Evolutionary conservation across 1,140 invertebrate species (phyloP), one percentile per base, ranked within the genome.

Genomic region (Penaeus indicus): DNA sequence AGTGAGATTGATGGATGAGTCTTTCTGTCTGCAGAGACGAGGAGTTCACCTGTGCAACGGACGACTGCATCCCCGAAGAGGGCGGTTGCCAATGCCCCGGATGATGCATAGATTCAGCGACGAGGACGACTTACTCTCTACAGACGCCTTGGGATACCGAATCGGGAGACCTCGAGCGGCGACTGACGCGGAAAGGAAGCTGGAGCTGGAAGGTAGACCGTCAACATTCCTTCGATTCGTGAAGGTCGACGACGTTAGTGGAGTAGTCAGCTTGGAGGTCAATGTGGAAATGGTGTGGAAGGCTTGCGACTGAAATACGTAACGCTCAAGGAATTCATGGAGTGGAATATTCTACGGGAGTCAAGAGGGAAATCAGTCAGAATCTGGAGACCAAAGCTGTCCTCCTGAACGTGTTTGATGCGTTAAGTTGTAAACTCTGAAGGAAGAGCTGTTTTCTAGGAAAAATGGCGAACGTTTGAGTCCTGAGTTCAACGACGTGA

Each of bases 361-460:
- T n/a, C n/a, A n/a, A 60, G 22, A 32, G 61, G n/a, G 89, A 90
- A 63, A 69, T 83, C 54, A 79, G 86, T 22, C 60, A 25, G 18
- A n/a, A 80, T 90, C 13, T 90, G 89, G 89, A 82, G 84, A 62
- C 89, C 89, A 11, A 47, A 72, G 78, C 32, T 86, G 69, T 69
- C 83, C 42, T 90, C 27, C 72, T 84, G 4, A 90, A 86, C 67
- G 84, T 86, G 0, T 84, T 86, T 19, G 84, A 90, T 47, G 89
- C 16, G 82, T 86, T n/a, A n/a, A n/a, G n/a, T n/a, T n/a, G n/a
- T n/a, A 85, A 84, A 42, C n/a, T 87, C 63, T 87, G 78, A 87
- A 69, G 38, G 64, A 86, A 61, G 67, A 47, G 54, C 79, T 86
- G 32, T 86, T 64, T 67, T 27, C 84, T 18, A 69, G 32, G n/a